Evolutionary conservation across 2,888 invertebrate genomes (phyloP), one percentile per base, ranked within the genome.

Genomic region (Sinotaia quadrata): DNA sequence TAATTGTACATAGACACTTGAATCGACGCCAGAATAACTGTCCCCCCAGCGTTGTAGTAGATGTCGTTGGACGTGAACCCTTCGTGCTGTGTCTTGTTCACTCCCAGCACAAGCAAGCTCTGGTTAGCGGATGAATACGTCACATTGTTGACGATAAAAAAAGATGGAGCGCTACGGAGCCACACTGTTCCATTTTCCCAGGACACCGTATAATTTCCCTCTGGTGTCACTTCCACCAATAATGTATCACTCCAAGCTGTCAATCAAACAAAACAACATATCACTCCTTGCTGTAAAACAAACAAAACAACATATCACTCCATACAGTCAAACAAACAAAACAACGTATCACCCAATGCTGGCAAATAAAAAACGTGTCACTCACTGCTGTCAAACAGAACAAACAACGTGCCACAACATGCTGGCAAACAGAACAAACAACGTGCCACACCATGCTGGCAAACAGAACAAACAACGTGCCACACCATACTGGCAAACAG

Each of bases 111-210:
- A 10, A 63, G 68, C 56, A 79, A 65, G 3, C 72, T 67, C 4
- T 70, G 68, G 52, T 77, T 75, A 10, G 52, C 58, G 5, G 67
- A 33, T 27, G 71, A 74, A 68, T 67, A 75, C n/a, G 71, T 78
- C 54, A 59, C 59, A 57, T 75, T 73, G 69, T 77, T 66, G 41
- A 69, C 47, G 34, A 74, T 72, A 51, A 79, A 74, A 62, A 72
- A 79, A 0, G 79, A 74, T 0, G 76, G 77, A 10, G 78, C 78
- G 52, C 68, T 77, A 18, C 58, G 66, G 24, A 79, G 63, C 78
- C 77, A 75, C 4, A 72, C 71, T 15, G 52, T 67, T 37, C 71
- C 71, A 41, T 65, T 52, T 37, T 61, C 27, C 47, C 68, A 59
- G 15, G 61, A 52, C 7, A 77, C 60, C 18, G 58, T 74, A 68